These are phyloP conservation scores for Lipotes vexillifer DNA, from an alignment of 2,113 vertebrate genomes.

Conservation along the genomic window DNA sequence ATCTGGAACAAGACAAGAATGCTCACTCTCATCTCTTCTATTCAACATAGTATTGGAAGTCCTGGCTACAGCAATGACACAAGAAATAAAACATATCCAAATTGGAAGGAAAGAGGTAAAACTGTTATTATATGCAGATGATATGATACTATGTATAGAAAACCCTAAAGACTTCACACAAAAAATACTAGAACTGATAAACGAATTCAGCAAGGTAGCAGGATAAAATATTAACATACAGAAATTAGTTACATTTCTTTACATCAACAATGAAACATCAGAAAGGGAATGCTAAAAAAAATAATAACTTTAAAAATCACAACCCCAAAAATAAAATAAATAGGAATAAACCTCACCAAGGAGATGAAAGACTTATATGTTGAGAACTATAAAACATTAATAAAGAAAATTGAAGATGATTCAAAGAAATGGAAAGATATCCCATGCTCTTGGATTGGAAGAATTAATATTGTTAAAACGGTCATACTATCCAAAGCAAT, in stretches of 20 bases:
- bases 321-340: neutral
- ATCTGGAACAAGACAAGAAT: neutral
- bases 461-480: neutral
- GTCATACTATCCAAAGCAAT: neutral
- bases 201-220: neutral
- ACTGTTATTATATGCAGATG: neutral
- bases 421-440: neutral
- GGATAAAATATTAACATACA: neutral
- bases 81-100: neutral
- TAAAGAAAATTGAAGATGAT: neutral
- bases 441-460: neutral
- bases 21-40: neutral
- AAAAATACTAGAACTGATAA: neutral
- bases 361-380: neutral
- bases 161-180: neutral
- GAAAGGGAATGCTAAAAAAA: neutral
- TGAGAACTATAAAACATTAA: neutral
- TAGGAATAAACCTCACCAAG: neutral
- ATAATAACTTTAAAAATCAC: neutral
- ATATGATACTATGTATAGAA: neutral
- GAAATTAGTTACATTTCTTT: neutral
- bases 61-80: neutral
- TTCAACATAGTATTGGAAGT: neutral
- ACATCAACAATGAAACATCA: neutral
- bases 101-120: neutral